Evolutionary conservation across 2,797 vertebrate species (phyloP).

Genomic region (Rhinogobio ventralis): DNA sequence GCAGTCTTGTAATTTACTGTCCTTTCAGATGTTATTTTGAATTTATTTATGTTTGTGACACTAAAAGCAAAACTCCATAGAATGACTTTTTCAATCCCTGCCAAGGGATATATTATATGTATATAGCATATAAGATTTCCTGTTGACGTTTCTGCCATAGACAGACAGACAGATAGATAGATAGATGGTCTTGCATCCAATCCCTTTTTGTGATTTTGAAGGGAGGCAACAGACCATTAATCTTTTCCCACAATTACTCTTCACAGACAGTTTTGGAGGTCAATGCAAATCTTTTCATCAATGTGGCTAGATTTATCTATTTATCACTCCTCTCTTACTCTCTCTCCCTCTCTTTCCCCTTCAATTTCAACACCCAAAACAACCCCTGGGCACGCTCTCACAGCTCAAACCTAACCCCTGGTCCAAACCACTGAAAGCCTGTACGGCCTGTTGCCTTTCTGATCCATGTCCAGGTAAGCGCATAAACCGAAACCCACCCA

Average conservation of each 20-base stretch:
- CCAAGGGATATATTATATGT: background rate
- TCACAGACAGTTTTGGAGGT: constrained; percentile 54
- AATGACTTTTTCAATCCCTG: background rate
- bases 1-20: background rate
- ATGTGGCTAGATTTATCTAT: background rate
- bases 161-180: background rate
- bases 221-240: constrained; percentile 18
- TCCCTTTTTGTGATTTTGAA: constrained; percentile 32
- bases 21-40: background rate
- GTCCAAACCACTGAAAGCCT: constrained; percentile 15
- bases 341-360: background rate
- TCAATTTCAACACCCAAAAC: constrained; percentile 5
- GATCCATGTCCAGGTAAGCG: constrained; percentile 20
- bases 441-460: constrained; percentile 6
- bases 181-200: background rate
- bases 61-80: background rate
- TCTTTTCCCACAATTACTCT: constrained; percentile 45
- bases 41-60: constrained; percentile 13
- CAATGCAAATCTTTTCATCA: constrained; percentile 44
- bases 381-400: background rate
- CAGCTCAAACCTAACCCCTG: constrained; percentile 1
- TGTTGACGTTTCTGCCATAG: background rate
- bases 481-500: constrained; percentile 15
- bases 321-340: background rate
- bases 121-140: background rate